Conservation (phyloP, 2,113 vertebrate species). For the Myotis lucifugus region DNA sequence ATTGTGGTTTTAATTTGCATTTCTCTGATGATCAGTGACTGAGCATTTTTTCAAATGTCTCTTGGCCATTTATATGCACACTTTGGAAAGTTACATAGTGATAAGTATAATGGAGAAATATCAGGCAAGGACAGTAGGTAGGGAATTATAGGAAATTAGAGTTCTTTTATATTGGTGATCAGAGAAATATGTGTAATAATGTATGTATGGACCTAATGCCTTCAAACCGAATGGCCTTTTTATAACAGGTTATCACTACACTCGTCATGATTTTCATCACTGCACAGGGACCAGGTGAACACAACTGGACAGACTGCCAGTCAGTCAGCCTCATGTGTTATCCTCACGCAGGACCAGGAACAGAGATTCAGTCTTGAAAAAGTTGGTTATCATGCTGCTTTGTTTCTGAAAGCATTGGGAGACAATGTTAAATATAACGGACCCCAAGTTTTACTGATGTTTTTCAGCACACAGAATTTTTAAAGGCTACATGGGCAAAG, state of each 20-base stretch:
- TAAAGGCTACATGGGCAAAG: not conserved
- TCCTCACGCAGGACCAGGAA: not conserved
- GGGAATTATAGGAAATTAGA: not conserved
- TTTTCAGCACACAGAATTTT: not conserved
- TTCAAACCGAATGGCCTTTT: not conserved
- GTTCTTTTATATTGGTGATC: not conserved
- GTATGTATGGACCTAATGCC: not conserved
- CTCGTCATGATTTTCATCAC: not conserved
- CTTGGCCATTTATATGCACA: too few relatives aligned
- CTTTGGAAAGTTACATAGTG: not conserved
- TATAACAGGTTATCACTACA: not conserved
- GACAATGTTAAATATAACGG: not conserved
- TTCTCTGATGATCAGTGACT: too few relatives aligned
- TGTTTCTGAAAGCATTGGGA: not conserved
- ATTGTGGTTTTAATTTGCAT: too few relatives aligned
- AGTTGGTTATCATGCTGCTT: not conserved
- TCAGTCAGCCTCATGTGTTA: not conserved
- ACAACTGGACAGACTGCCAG: not conserved
- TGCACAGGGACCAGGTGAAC: not conserved
- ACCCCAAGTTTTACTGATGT: not conserved
- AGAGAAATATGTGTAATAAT: conserved; percentile 1
- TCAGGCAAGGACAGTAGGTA: not conserved
- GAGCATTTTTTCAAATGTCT: too few relatives aligned
- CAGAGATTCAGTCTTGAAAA: not conserved
- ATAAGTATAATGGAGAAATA: not conserved